Evolutionary conservation across 2,888 invertebrate genomes (phyloP).

Genomic region (Eustalomyia histrio): DNA sequence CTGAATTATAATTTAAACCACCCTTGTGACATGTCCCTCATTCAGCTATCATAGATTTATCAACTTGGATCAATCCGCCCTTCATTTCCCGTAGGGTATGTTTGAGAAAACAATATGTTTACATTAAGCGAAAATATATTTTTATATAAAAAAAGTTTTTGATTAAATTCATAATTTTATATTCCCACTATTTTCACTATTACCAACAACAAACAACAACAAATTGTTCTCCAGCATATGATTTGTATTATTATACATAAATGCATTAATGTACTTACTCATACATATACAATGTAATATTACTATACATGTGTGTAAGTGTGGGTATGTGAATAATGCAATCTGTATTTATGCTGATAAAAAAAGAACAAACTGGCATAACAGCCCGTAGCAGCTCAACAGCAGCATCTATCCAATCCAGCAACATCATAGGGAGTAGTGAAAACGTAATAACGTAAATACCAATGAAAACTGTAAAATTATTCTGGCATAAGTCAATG

Average conservation of each 20-base stretch:
- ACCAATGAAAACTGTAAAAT: neutral
- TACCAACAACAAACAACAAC: neutral
- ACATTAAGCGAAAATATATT: conserved; percentile 6
- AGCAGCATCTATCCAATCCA: neutral
- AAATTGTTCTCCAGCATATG: conserved; percentile 3
- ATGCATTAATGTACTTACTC: conserved; percentile 24
- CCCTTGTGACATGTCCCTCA: no score
- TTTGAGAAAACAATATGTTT: conserved; percentile 47
- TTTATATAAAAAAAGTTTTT: conserved; percentile 34
- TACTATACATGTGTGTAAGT: conserved; percentile 6
- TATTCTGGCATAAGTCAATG: neutral
- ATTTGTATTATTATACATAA: conserved; percentile 30
- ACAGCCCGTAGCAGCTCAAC: neutral
- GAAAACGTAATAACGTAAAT: no score
- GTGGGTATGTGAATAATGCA: conserved; percentile 26
- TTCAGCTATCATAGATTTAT: no score
- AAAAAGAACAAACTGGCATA: conserved; percentile 3
- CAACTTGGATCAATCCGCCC: no score
- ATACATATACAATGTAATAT: conserved; percentile 22
- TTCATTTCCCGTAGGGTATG: no score
- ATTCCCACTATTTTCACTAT: conserved; percentile 18
- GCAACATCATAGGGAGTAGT: neutral
- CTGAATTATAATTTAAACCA: no score
- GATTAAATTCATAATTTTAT: conserved; percentile 57
- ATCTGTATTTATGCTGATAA: conserved; percentile 50